phyloP scores from a whole-genome alignment of 2,888 invertebrate genomes.

The Hypsopygia costalis region DNA sequence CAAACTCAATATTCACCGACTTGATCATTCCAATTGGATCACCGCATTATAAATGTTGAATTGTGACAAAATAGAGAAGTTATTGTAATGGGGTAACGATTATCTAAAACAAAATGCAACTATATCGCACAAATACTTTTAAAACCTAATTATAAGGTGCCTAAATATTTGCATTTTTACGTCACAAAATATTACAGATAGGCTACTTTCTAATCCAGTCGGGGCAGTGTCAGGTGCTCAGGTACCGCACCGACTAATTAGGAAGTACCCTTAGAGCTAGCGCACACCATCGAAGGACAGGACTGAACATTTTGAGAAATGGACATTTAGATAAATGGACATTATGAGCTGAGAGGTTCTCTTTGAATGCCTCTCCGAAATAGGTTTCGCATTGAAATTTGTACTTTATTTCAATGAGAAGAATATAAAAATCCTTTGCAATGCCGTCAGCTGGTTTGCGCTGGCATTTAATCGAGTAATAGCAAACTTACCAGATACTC shows the following conservation, averaged over 20 bases:
- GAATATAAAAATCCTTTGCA: too few species aligned
- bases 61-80: constrained; percentile 28
- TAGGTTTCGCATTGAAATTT: too few species aligned
- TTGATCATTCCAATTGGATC: constrained; percentile 63
- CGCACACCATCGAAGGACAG: too few species aligned
- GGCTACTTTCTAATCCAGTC: constrained; percentile 21
- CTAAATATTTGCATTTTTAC: constrained; percentile 52
- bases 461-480: background rate
- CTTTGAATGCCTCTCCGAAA: too few species aligned
- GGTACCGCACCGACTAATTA: background rate
- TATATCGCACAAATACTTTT: constrained; percentile 55
- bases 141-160: constrained; percentile 46
- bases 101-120: constrained; percentile 33
- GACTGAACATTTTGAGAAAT: too few species aligned
- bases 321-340: too few species aligned
- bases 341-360: too few species aligned
- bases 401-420: too few species aligned
- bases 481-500: background rate
- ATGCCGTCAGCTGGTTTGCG: too few species aligned
- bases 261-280: too few species aligned
- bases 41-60: constrained; percentile 26
- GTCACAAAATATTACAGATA: constrained; percentile 54
- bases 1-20: constrained; percentile 36
- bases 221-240: constrained; percentile 1
- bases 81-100: constrained; percentile 29